Evolutionary conservation across 2,113 vertebrate species (phyloP).

Genomic region (Microtus pennsylvanicus): DNA sequence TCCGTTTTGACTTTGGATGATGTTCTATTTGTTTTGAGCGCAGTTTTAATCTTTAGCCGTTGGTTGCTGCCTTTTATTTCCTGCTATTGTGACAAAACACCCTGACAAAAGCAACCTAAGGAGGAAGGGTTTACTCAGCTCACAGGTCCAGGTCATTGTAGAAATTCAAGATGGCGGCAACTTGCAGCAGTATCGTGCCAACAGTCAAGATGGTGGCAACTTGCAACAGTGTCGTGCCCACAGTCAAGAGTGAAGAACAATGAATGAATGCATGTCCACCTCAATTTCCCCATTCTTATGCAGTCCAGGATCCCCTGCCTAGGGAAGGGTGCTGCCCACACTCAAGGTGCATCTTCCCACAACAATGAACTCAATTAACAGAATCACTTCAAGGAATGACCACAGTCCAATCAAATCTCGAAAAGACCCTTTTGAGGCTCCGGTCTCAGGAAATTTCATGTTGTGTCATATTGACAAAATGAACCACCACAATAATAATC

Average conservation of each 20-base stretch:
- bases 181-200: too few relatives aligned
- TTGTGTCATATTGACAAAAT: too few relatives aligned
- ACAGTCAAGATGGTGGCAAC: neutral
- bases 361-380: neutral
- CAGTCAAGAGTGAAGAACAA: too few relatives aligned
- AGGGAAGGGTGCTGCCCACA: neutral
- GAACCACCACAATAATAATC: neutral
- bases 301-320: neutral
- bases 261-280: neutral
- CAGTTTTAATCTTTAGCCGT: neutral
- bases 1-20: neutral
- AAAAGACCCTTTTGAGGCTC: too few relatives aligned
- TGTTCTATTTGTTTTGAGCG: neutral
- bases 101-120: neutral
- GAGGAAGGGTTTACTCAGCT: neutral
- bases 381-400: neutral
- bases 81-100: neutral
- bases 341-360: neutral
- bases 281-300: neutral
- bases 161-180: neutral
- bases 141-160: neutral
- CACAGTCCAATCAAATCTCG: neutral
- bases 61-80: neutral
- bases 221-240: too few relatives aligned
- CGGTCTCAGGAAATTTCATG: neutral